Evolutionary conservation across 2,113 vertebrate genomes (phyloP), one percentile per base, ranked within the genome.

Genomic region (Vulpes lagopus): DNA sequence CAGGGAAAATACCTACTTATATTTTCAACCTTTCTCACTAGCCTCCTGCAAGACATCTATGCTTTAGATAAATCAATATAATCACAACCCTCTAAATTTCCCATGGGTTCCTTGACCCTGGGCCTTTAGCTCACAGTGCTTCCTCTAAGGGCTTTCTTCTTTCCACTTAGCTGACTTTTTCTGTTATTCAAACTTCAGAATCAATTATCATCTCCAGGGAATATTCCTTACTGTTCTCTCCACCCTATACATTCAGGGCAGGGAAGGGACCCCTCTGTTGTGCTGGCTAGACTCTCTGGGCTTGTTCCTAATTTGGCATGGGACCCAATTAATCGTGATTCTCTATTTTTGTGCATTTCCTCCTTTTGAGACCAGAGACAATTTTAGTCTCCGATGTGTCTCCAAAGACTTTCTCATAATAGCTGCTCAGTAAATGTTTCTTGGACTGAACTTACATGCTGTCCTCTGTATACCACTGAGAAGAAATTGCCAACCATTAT

Each of bases 381-480:
- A 10, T 59, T 95, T 85, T 91, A n/a, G 51, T 78, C 49, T 65
- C 30, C 32, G 71, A 60, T 64, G 19, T 71, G 38, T 73, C 27
- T n/a, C 78, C 71, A 91, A 93, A 93, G 73, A 43, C 16, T 16
- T 94, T 73, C n/a, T 78, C 8, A 32, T 64, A 85, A 95, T 30
- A 95, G 53, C 84, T 62, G 10, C 8, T 82, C 86, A 92, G 60
- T 92, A 86, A 97, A 49, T 81, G 38, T 60, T 79, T 92, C 64
- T 91, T 71, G 3, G 71, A 60, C 16, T 82, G 30, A 79, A 81
- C 9, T 59, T 35, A 81, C 25, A 38, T 62, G 5, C 5, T 79
- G 32, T n/a, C 7, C 30, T 62, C 62, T 78, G 17, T n/a, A 81
- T n/a, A 16, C 7, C 64, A 76, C 14, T 64, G 17, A 62, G 38